phyloP scores from a whole-genome alignment of 2,113 vertebrate genomes.

The Ceratotherium simum region DNA sequence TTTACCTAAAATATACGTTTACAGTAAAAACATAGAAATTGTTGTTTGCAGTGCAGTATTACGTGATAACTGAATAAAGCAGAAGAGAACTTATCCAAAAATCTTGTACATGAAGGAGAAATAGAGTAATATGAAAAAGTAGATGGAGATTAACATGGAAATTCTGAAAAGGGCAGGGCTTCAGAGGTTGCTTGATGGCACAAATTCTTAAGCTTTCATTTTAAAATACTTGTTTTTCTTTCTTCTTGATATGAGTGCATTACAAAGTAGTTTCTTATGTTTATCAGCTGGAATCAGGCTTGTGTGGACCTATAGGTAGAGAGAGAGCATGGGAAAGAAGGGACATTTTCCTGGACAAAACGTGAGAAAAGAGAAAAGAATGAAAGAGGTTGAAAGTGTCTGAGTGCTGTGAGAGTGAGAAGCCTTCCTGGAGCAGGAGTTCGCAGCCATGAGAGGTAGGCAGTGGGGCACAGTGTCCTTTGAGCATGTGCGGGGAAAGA shows the following conservation, averaged over 20 bases:
- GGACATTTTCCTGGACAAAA: not conserved
- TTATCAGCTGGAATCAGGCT: not conserved
- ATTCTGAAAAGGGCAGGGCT: not conserved
- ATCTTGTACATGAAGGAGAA: not conserved
- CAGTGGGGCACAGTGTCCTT: not conserved
- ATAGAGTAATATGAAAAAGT: not conserved
- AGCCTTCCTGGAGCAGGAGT: not conserved
- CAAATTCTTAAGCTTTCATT: conserved; percentile 12
- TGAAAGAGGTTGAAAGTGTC: not conserved
- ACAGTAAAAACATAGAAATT: not conserved
- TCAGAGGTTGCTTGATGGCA: not conserved
- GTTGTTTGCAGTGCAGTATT: not conserved
- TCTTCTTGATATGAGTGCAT: not conserved
- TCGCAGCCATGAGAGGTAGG: too few relatives aligned
- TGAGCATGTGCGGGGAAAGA: accelerated
- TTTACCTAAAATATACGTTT: not conserved
- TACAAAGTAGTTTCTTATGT: not conserved
- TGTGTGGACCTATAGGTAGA: not conserved
- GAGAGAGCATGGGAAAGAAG: not conserved
- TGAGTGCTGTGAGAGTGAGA: not conserved
- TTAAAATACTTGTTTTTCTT: not conserved
- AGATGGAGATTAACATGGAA: not conserved
- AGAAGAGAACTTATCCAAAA: not conserved
- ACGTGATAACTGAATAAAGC: not conserved
- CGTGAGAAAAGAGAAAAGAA: not conserved